These are phyloP conservation scores for Tachina fera DNA, from an alignment of 2,888 invertebrate genomes.

Conservation along the genomic window DNA sequence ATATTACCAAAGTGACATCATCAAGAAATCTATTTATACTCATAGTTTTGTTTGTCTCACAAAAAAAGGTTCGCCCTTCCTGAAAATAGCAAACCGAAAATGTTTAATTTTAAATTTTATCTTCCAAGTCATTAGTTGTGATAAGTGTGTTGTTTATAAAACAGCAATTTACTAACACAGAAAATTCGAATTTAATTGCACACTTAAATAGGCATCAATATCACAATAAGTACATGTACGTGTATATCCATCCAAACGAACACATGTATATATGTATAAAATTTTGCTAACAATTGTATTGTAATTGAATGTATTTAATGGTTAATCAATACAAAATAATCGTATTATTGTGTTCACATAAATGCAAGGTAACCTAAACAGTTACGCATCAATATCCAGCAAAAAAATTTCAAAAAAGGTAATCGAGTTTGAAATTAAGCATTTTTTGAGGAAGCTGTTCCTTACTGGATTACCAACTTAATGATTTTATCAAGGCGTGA, in stretches of 20 bases:
- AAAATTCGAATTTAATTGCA: background rate
- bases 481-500: too few species aligned
- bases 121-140: background rate
- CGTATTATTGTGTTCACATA: background rate
- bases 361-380: background rate
- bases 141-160: conserved; percentile 3
- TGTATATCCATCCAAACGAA: too few species aligned
- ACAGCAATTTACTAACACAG: background rate
- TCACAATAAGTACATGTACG: too few species aligned
- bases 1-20: too few species aligned
- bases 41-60: too few species aligned
- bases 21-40: too few species aligned
- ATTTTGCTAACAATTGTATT: background rate
- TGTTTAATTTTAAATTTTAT: background rate
- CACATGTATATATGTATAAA: background rate
- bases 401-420: too few species aligned
- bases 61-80: background rate
- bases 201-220: background rate
- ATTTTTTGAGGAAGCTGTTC: too few species aligned
- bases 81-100: background rate
- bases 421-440: too few species aligned
- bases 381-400: too few species aligned
- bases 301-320: conserved; percentile 46
- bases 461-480: too few species aligned
- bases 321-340: conserved; percentile 18